Evolutionary conservation across 2,888 invertebrate genomes (phyloP).

Genomic region (Drosophila suboccidentalis): DNA sequence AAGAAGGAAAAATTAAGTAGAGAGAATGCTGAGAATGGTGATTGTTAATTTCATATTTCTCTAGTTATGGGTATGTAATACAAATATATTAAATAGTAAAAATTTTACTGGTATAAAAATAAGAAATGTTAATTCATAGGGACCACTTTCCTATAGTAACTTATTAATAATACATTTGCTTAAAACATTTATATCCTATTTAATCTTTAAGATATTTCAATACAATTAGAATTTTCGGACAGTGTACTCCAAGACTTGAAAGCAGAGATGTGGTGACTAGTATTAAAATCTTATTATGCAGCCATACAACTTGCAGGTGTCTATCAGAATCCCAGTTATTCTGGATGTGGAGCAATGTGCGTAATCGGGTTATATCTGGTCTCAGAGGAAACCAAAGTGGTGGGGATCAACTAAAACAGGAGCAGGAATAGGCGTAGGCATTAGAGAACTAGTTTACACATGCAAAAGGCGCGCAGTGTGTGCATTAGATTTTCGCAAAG

Average conservation of each 20-base stretch:
- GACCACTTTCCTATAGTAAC: no score
- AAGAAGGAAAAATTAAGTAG: neutral
- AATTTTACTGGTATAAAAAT: neutral
- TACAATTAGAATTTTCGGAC: neutral
- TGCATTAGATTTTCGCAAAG: slow-evolving; percentile 28
- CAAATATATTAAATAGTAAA: neutral
- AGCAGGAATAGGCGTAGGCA: slow-evolving; percentile 27
- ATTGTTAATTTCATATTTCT: no score
- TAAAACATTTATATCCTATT: no score
- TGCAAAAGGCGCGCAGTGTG: slow-evolving; percentile 10
- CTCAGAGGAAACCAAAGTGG: neutral
- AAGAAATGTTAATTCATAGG: neutral
- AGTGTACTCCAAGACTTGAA: slow-evolving; percentile 37
- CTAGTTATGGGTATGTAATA: no score
- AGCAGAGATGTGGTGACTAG: slow-evolving; percentile 27
- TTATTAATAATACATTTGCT: no score
- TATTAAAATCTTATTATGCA: slow-evolving; percentile 30
- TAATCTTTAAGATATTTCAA: neutral
- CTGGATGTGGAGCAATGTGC: slow-evolving; percentile 45
- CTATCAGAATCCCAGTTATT: slow-evolving; percentile 38
- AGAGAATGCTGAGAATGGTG: no score
- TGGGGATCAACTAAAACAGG: slow-evolving; percentile 23
- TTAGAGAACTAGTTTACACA: slow-evolving; percentile 52
- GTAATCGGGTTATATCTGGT: slow-evolving; percentile 32
- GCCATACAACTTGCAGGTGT: slow-evolving; percentile 38